These are phyloP conservation scores for Drosophila lacteicornis DNA, from an alignment of 1,140 invertebrate species.

Conservation along the genomic window DNA sequence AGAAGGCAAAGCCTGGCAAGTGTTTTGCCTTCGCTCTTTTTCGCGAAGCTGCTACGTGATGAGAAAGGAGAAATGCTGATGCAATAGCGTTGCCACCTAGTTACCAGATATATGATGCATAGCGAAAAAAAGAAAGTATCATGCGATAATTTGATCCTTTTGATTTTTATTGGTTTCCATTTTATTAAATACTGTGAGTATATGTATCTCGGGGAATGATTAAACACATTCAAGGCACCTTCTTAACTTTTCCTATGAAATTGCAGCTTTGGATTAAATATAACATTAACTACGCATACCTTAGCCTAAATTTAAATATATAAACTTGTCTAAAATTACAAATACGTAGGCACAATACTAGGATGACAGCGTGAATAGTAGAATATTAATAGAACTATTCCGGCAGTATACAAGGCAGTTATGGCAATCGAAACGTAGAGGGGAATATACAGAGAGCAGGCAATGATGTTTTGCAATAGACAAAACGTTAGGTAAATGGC, in stretches of 20 bases:
- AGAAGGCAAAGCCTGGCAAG: background rate
- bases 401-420: conserved; percentile 40
- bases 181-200: background rate
- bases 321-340: conserved; percentile 1
- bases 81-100: background rate
- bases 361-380: conserved; percentile 64
- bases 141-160: background rate
- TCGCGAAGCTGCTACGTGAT: background rate
- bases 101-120: background rate
- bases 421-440: conserved; percentile 40
- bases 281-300: background rate
- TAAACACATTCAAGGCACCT: conserved; percentile 1
- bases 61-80: background rate
- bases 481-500: conserved; percentile 49
- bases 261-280: background rate
- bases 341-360: conserved; percentile 40
- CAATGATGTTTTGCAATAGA: conserved; percentile 42
- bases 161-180: no score
- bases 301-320: background rate
- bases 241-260: background rate
- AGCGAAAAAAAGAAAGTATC: background rate
- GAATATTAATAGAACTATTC: conserved; percentile 45
- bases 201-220: background rate
- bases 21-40: background rate
- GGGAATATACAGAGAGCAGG: conserved; percentile 44